phyloP scores from a whole-genome alignment of 2,797 vertebrate genomes.

The Sarcoramphus papa region DNA sequence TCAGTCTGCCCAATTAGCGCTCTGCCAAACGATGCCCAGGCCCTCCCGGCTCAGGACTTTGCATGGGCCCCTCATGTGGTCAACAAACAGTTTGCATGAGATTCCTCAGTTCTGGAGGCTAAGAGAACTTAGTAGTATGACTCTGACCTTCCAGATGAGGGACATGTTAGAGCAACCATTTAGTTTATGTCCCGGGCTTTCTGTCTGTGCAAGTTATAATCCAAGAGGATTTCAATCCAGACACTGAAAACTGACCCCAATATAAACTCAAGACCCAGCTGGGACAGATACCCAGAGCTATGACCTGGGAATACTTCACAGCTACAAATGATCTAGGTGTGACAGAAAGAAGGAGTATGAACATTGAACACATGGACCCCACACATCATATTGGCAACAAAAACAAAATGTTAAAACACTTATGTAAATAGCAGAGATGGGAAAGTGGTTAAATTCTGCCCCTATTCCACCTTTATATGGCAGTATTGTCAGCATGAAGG shows the following conservation, averaged over 20 bases:
- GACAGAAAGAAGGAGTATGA: neutral
- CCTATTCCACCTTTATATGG: neutral
- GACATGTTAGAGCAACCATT: neutral
- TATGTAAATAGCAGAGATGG: neutral
- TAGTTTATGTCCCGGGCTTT: neutral
- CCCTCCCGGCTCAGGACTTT: neutral
- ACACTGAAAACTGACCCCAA: neutral
- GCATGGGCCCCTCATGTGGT: neutral
- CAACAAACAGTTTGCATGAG: neutral
- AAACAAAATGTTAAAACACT: neutral
- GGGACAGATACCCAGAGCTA: neutral
- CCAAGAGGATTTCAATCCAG: neutral
- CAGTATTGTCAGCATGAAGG: neutral
- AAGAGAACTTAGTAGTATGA: neutral
- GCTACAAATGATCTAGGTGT: neutral
- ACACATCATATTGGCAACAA: neutral
- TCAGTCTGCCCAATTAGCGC: rapidly evolving
- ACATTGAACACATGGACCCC: neutral
- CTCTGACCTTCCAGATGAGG: neutral
- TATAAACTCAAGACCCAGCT: neutral
- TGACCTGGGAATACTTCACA: neutral
- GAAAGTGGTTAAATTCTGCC: neutral
- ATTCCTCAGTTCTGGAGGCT: neutral
- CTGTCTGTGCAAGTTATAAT: neutral
- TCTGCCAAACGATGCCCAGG: rapidly evolving